phyloP scores from a whole-genome alignment of 2,797 vertebrate genomes.

The Huso huso region DNA sequence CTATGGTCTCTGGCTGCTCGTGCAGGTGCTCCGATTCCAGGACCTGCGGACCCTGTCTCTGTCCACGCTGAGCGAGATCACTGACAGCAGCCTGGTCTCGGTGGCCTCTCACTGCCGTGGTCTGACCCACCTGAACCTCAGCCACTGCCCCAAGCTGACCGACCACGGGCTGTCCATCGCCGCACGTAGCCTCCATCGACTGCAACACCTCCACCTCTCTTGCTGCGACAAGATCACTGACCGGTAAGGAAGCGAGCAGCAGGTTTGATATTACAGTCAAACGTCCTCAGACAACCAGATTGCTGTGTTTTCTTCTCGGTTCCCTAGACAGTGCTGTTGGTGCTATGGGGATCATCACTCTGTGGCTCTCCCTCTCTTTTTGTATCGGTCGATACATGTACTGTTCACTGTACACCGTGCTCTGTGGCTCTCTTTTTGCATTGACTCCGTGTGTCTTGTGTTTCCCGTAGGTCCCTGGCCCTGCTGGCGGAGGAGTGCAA shows the following conservation, averaged over 20 bases:
- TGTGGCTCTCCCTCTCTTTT: too few relatives aligned
- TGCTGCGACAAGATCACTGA: constrained; percentile 64
- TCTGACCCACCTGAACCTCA: constrained; percentile 60
- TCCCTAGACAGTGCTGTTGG: too few relatives aligned
- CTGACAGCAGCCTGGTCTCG: constrained; percentile 56
- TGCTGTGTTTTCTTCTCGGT: too few relatives aligned
- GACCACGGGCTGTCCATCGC: constrained; percentile 59
- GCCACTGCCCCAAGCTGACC: constrained; percentile 61
- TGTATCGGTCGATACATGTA: too few relatives aligned
- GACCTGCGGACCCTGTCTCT: constrained; percentile 64
- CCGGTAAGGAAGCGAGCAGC: constrained; percentile 41
- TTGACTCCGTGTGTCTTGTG: neutral
- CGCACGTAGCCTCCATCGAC: constrained; percentile 45
- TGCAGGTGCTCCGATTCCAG: constrained; percentile 63
- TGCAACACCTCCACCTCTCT: constrained; percentile 69
- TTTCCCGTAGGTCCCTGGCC: constrained; percentile 54
- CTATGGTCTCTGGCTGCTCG: too few relatives aligned
- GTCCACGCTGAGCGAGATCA: constrained; percentile 63
- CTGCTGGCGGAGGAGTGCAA: constrained; percentile 54
- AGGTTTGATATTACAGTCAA: too few relatives aligned
- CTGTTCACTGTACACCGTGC: too few relatives aligned
- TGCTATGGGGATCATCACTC: too few relatives aligned
- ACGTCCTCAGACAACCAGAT: too few relatives aligned
- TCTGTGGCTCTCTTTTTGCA: too few relatives aligned
- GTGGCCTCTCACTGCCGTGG: constrained; percentile 62